Evolutionary conservation across 2,888 invertebrate genomes (phyloP).

Genomic region (Eumacrocentrus americanus): DNA sequence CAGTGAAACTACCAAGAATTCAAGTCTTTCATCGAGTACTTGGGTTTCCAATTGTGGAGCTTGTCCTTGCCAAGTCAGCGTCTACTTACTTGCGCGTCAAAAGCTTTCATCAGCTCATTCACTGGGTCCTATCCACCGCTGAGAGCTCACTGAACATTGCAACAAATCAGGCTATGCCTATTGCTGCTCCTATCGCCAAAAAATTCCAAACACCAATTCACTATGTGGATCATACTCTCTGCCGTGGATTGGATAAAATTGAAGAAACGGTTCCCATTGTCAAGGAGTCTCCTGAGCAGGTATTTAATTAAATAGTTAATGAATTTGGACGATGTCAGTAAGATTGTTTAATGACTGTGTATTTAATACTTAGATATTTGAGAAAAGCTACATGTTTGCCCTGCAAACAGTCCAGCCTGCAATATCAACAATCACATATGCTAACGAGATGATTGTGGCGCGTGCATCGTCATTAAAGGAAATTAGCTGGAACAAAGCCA

Average conservation of each 20-base stretch:
- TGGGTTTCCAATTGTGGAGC: constrained; percentile 51
- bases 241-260: constrained; percentile 70
- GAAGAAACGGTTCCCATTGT: constrained; percentile 73
- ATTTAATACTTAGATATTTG: constrained; percentile 45
- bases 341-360: background rate
- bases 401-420: constrained; percentile 48
- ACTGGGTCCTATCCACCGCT: constrained; percentile 70
- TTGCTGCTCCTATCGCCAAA: constrained; percentile 68
- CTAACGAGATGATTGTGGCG: constrained; percentile 64
- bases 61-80: constrained; percentile 49
- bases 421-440: constrained; percentile 61
- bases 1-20: constrained; percentile 46
- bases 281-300: constrained; percentile 66
- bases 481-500: constrained; percentile 75
- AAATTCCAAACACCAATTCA: constrained; percentile 65
- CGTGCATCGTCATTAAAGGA: constrained; percentile 72
- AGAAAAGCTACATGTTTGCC: constrained; percentile 50
- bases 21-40: constrained; percentile 51
- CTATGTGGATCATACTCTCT: constrained; percentile 71
- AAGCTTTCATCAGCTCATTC: constrained; percentile 59
- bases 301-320: constrained; percentile 24
- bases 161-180: constrained; percentile 63
- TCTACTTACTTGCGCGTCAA: constrained; percentile 52
- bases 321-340: background rate
- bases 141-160: constrained; percentile 64